Conservation (phyloP, 2,797 vertebrate genomes). For the Apodemus agrarius region DNA sequence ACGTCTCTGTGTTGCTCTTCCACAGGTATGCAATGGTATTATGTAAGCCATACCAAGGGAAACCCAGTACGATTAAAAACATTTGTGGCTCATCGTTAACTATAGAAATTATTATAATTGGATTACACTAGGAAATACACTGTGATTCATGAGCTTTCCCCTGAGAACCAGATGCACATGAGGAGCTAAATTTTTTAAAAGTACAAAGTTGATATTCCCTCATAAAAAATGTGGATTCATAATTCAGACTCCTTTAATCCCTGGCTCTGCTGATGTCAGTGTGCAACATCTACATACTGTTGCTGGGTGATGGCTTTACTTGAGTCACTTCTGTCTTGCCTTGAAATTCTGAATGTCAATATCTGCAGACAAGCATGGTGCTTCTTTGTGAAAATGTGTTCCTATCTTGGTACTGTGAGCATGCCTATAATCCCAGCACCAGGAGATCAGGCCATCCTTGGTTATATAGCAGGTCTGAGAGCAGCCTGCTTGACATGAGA, state of each 20-base stretch:
- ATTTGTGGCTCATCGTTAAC: slow-evolving; percentile 78
- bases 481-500: background rate
- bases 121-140: slow-evolving; percentile 79
- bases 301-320: slow-evolving; percentile 43
- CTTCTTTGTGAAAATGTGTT: background rate
- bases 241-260: slow-evolving; percentile 41
- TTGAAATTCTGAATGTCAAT: slow-evolving; percentile 18
- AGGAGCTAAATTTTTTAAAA: slow-evolving; percentile 70
- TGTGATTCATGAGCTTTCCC: slow-evolving; percentile 68
- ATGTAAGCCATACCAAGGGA: slow-evolving; percentile 55
- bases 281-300: background rate
- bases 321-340: slow-evolving; percentile 34
- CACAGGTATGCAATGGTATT: slow-evolving; percentile 23
- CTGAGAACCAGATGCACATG: slow-evolving; percentile 60
- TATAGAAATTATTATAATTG: slow-evolving; percentile 81
- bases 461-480: background rate
- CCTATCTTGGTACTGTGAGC: background rate
- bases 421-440: background rate
- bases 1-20: slow-evolving; percentile 33
- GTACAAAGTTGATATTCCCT: slow-evolving; percentile 48
- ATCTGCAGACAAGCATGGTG: background rate
- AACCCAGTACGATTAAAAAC: slow-evolving; percentile 74
- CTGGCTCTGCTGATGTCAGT: slow-evolving; percentile 1
- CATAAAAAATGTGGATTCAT: slow-evolving; percentile 46
- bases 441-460: background rate